A percentile compares a stretch with the other conserved stretches of the same genome.
Conservation (phyloP, 2,113 vertebrate species). For the Eubucco bourcierii region DNA sequence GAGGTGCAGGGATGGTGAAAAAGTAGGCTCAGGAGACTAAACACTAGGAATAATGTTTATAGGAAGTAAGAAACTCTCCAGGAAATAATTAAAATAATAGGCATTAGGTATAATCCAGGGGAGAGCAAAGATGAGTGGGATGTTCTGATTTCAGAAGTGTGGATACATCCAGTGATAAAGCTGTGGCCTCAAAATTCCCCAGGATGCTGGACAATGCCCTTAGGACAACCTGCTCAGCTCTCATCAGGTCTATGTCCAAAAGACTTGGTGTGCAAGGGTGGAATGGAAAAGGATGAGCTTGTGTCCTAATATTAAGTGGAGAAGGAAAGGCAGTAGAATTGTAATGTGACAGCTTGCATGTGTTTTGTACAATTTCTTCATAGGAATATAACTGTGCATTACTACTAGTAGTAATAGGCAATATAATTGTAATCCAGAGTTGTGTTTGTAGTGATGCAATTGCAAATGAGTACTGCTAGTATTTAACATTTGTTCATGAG, state of each 20-base stretch:
- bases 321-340: not conserved
- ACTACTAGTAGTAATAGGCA: not conserved
- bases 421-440: not conserved
- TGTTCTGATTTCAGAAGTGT: not conserved
- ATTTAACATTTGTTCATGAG: not conserved
- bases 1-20: not conserved
- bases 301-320: not conserved
- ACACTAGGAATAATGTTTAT: not conserved
- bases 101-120: not conserved
- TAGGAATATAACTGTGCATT: not conserved
- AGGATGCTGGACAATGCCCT: not conserved
- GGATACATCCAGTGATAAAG: not conserved
- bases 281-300: not conserved
- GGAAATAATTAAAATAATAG: not conserved
- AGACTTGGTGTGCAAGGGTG: not conserved
- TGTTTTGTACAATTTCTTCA: fast-evolving
- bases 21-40: not conserved
- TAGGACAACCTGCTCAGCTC: not conserved
- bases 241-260: not conserved
- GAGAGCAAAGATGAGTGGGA: not conserved
- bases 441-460: not conserved
- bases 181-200: not conserved
- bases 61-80: not conserved
- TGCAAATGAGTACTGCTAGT: not conserved
- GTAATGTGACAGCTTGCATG: not conserved